phyloP scores from a whole-genome alignment of 1,140 invertebrate species.

The Chymomyza costata region DNA sequence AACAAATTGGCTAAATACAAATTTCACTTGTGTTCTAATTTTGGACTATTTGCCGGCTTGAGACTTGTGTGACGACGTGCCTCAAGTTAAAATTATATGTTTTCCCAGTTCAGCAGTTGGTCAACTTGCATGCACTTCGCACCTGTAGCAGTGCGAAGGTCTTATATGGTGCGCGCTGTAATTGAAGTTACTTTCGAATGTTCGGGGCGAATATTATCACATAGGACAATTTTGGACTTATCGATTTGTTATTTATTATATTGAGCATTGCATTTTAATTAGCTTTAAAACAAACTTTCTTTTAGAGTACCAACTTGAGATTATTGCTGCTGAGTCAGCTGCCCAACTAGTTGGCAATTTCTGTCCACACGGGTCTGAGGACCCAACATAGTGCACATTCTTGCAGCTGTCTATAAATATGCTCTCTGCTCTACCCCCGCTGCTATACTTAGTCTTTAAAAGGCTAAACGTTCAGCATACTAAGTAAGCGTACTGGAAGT shows the following conservation, averaged over 20 bases:
- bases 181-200: slow-evolving; percentile 67
- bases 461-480: slow-evolving; percentile 63
- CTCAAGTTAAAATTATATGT: slow-evolving; percentile 63
- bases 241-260: slow-evolving; percentile 34
- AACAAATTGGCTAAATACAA: slow-evolving; percentile 21
- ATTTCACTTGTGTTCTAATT: slow-evolving; percentile 75
- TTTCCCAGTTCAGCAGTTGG: not conserved
- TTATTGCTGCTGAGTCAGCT: too few relatives aligned
- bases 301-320: not conserved
- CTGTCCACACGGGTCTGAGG: too few relatives aligned
- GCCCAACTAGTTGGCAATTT: too few relatives aligned
- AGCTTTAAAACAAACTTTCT: slow-evolving; percentile 32
- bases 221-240: slow-evolving; percentile 60
- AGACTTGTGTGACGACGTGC: not conserved
- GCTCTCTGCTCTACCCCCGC: slow-evolving; percentile 3
- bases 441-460: slow-evolving; percentile 53
- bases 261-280: slow-evolving; percentile 59
- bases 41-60: slow-evolving; percentile 33
- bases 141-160: slow-evolving; percentile 37
- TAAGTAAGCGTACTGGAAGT: slow-evolving; percentile 37
- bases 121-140: slow-evolving; percentile 48
- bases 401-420: slow-evolving; percentile 56
- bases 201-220: slow-evolving; percentile 60
- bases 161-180: slow-evolving; percentile 50
- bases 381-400: slow-evolving; percentile 30